Conservation (phyloP, 2,888 invertebrate genomes). For the Polydrusus pterygomalis region DNA sequence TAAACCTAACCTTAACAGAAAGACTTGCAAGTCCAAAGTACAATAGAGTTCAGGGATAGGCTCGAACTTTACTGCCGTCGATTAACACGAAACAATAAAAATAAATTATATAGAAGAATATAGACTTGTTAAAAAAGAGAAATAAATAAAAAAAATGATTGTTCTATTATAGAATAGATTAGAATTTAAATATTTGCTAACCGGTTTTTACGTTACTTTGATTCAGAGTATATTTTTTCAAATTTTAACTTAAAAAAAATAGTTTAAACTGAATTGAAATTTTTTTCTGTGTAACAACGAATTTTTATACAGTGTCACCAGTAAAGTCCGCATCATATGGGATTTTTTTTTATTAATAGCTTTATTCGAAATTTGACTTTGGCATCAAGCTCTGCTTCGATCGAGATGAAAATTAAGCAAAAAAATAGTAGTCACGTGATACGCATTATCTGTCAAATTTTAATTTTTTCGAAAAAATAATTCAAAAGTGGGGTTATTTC, state of each 20-base stretch:
- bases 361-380: too few relatives aligned
- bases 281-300: neutral
- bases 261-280: too few relatives aligned
- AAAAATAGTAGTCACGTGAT: too few relatives aligned
- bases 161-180: slow-evolving; percentile 22
- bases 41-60: slow-evolving; percentile 62
- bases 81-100: slow-evolving; percentile 49
- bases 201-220: slow-evolving; percentile 4
- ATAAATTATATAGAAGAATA: slow-evolving; percentile 34
- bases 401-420: too few relatives aligned
- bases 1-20: slow-evolving; percentile 23
- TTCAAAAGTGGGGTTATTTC: too few relatives aligned
- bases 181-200: neutral
- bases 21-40: slow-evolving; percentile 56
- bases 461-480: too few relatives aligned
- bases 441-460: too few relatives aligned
- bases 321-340: too few relatives aligned
- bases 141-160: slow-evolving; percentile 15
- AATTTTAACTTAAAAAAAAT: neutral
- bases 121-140: neutral
- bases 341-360: too few relatives aligned
- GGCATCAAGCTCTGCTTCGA: too few relatives aligned
- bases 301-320: neutral
- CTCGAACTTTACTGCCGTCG: slow-evolving; percentile 49
- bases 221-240: neutral